Conservation (phyloP, 2,797 vertebrate species). For the Sternotherus odoratus region DNA sequence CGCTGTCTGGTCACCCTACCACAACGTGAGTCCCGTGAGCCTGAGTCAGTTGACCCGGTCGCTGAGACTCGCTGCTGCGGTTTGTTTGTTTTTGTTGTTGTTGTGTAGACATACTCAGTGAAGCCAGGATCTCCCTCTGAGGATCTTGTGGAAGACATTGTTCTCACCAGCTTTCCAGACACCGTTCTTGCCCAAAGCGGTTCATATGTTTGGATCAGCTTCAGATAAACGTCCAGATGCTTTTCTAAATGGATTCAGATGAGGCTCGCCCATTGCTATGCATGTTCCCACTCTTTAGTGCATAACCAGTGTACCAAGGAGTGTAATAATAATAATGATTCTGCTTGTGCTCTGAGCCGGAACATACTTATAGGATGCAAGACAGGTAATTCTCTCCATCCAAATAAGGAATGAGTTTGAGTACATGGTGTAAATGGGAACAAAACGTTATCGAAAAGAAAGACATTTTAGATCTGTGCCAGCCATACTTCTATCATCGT, state of each 20-base stretch:
- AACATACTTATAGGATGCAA: conserved; percentile 19
- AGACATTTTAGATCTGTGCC: background rate
- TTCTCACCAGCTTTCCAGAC: background rate
- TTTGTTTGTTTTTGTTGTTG: too few relatives aligned
- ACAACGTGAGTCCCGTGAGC: too few relatives aligned
- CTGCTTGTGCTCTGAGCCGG: conserved; percentile 20
- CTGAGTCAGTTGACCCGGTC: too few relatives aligned
- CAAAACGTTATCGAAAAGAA: conserved; percentile 5
- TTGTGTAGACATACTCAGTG: too few relatives aligned
- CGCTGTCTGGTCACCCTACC: too few relatives aligned
- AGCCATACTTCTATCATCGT: background rate
- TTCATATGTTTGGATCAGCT: background rate
- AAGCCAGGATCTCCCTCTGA: background rate
- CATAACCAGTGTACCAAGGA: background rate
- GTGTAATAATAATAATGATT: background rate
- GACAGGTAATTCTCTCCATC: conserved; percentile 30
- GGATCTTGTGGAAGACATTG: background rate
- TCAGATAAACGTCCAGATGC: background rate
- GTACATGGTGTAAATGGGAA: conserved; percentile 15
- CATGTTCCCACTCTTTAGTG: background rate
- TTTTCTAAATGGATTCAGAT: conserved; percentile 38
- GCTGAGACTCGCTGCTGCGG: too few relatives aligned
- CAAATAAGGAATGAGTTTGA: background rate
- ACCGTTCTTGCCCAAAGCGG: background rate
- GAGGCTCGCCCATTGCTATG: background rate